phyloP scores from a whole-genome alignment of 2,797 vertebrate species.

The Platalea minor region DNA sequence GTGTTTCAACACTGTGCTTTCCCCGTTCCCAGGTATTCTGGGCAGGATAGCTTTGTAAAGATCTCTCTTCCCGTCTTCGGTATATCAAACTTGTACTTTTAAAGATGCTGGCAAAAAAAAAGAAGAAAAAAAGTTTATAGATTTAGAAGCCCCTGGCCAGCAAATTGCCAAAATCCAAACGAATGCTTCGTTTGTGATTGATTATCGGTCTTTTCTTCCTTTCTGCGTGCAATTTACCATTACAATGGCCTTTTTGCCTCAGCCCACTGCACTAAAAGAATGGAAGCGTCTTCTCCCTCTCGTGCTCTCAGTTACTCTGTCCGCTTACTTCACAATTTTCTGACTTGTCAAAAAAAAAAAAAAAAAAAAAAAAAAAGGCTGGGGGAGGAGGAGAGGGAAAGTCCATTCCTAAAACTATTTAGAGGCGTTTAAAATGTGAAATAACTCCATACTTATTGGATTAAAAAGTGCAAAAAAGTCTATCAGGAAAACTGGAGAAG shows the following conservation, averaged over 20 bases:
- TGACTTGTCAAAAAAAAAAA: constrained; percentile 41
- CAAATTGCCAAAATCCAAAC: constrained; percentile 54
- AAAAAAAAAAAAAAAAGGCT: not conserved
- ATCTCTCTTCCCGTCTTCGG: not conserved
- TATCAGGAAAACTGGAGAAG: not conserved
- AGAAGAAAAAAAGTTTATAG: not conserved
- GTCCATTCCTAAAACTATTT: not conserved
- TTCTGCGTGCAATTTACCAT: constrained; percentile 86
- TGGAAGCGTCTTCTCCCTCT: constrained; percentile 68
- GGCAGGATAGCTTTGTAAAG: not conserved
- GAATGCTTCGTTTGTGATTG: constrained; percentile 76
- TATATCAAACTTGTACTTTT: not conserved
- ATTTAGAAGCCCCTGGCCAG: constrained; percentile 20
- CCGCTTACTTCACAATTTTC: constrained; percentile 62
- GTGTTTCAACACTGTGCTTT: not conserved
- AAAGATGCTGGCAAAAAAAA: not conserved
- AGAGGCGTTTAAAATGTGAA: not conserved
- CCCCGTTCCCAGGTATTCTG: not conserved
- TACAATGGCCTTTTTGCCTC: constrained; percentile 87
- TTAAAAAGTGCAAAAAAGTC: not conserved
- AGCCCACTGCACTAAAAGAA: constrained; percentile 86
- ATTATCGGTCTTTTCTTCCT: constrained; percentile 77
- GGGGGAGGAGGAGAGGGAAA: not conserved
- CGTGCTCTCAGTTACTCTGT: constrained; percentile 23
- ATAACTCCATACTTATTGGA: not conserved